Evolutionary conservation across 2,888 invertebrate genomes (phyloP), one percentile per base, ranked within the genome.

Genomic region (Drosophila histrio): DNA sequence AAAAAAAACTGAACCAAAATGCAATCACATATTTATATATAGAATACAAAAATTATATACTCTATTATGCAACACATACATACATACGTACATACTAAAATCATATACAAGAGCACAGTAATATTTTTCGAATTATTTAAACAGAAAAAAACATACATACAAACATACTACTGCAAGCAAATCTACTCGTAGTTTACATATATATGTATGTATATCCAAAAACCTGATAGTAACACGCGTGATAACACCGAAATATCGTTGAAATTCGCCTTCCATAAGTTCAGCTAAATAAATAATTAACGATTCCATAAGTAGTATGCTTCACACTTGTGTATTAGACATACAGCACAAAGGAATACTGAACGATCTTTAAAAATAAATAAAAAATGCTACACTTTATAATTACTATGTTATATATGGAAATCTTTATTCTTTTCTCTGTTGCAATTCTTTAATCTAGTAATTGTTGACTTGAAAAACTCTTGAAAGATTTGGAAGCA

Each of bases 41-140:
- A 41, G 21, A 30, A 36, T 46, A 47, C 44, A 26, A 47, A 57
- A 15, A 38, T 57, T 21, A 50, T 44, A 39, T 34, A 46, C 41
- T 62, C 8, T 34, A 43, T 28, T 24, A 54, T 53, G 46, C 44
- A 28, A 46, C 24, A 52, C 26, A 38, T 44, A 64, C 41, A 24
- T 61, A 57, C 8, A 6, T 8, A 28, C 8, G 8, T 2, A 3
- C 3, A 28, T 3, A 28, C 26, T 0, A 38, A 38, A 19, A 11
- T 38, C 19, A 21, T 38, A n/a, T 57, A 46, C 57, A 50, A 52
- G 30, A 65, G 6, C 46, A 50, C 74, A 67, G 50, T 49, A 41
- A 72, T 80, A 80, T 80, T 83, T 80, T 84, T 77, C 38, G 59
- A 80, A 50, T 80, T 59, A 77, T 67, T 82, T 73, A 67, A 59